phyloP scores from a whole-genome alignment of 1,140 invertebrate species.

The Bathynomus jamesi region DNA sequence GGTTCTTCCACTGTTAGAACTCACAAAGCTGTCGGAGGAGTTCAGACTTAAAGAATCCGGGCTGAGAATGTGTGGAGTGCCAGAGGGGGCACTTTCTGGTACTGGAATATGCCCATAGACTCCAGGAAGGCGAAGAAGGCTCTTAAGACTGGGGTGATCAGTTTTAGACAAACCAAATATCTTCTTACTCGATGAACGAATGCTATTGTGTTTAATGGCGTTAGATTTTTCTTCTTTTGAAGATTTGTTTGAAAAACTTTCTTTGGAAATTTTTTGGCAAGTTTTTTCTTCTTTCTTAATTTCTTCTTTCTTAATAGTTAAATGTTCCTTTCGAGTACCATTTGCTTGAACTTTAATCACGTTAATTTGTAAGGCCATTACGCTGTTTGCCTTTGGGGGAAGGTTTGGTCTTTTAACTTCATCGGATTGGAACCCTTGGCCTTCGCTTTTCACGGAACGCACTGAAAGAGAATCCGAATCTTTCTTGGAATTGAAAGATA shows the following conservation, averaged over 20 bases:
- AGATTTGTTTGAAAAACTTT: too few species aligned
- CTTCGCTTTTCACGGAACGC: conserved; percentile 12
- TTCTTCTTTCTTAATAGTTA: too few species aligned
- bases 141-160: background rate
- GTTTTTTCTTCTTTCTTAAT: too few species aligned
- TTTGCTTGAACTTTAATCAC: background rate
- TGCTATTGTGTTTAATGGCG: too few species aligned
- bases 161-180: background rate
- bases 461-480: conserved; percentile 6
- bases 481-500: conserved; percentile 9
- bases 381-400: background rate
- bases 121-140: conserved; percentile 9
- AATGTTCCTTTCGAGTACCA: background rate
- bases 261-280: too few species aligned
- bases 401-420: background rate
- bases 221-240: too few species aligned
- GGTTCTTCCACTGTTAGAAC: conserved; percentile 12
- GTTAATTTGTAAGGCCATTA: background rate
- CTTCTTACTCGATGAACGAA: background rate
- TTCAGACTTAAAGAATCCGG: conserved; percentile 14
- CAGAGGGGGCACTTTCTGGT: conserved; percentile 1
- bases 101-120: conserved; percentile 9
- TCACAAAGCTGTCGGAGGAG: conserved; percentile 9
- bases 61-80: conserved; percentile 7
- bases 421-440: background rate